Base-by-base conservation (phyloP, 2,888 invertebrate species). In the Dasypolia templi region DNA sequence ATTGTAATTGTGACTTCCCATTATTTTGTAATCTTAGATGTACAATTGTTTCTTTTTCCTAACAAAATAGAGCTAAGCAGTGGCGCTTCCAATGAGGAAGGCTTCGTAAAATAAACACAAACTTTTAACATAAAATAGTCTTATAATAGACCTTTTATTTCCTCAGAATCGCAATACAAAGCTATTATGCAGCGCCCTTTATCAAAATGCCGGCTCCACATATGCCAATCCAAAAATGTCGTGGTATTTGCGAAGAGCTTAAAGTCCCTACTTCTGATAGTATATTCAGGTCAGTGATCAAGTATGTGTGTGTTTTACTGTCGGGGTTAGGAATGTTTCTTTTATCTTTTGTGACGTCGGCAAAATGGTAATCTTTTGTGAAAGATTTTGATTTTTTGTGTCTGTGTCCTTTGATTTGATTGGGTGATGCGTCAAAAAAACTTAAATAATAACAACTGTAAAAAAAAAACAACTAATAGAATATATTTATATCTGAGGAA, bases 191-290 rank as follows among this genome's bases (percentile, higher is more conserved):
- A 44, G 11, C 69, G 77, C 79, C 86, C 86, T 87, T 87, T 84
- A 72, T 11, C 59, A 59, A 85, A 87, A 87, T 87, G 83, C 67
- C 87, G 81, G 66, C 17, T 51, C 55, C 81, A 77, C 83, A 83
- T 83, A 84, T 82, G 87, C 73, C 85, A 81, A 70, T 74, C 74
- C 69, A 81, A 82, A 84, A 86, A 87, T 87, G 87, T 80, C 87
- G 78, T 74, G 87, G 69, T 87, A 87, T 87, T 87, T 86, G 55
- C 67, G 2, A 66, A 69, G 49, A 53, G 59, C 42, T 62, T 62
- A 68, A 59, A 9, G 19, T 44, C n/a, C 44, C 26, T 53, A 6
- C n/a, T 59, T n/a, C 55, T 65, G 42, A 32, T 29, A 39, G 19
- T 49, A 75, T 51, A 81, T 81, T 55, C 72, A 76, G 85, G 86